A percentile compares a stretch with the other conserved stretches of the same genome.
Evolutionary conservation across 2,113 vertebrate species (phyloP).

Genomic region (Phalacrocorax aristotelis): DNA sequence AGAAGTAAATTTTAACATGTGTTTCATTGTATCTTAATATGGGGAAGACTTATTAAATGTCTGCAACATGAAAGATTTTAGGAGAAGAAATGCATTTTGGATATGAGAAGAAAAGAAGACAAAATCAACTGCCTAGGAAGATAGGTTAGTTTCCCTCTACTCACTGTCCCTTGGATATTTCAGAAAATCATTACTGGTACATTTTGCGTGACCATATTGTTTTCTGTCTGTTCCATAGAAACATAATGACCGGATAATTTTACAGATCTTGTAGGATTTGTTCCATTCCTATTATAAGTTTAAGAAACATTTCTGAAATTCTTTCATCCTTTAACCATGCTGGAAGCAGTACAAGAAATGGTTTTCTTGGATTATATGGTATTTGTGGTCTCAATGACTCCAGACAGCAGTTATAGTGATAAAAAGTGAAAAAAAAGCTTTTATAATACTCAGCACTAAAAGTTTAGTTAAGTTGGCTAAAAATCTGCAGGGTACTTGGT

Average conservation of each 20-base stretch:
- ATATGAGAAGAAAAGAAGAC: not conserved
- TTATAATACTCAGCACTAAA: not conserved
- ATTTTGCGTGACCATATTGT: not conserved
- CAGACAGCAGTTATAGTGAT: not conserved
- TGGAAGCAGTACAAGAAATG: not conserved
- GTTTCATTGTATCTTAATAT: not conserved
- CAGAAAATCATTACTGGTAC: not conserved
- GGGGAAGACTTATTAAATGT: not conserved
- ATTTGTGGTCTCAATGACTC: not conserved
- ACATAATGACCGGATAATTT: not conserved
- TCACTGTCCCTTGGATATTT: not conserved
- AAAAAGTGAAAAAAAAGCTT: not conserved
- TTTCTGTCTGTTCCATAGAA: not conserved
- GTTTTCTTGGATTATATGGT: not conserved
- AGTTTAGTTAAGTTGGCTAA: not conserved
- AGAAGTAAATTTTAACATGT: not conserved
- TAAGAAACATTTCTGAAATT: not conserved
- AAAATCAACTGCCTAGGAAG: not conserved
- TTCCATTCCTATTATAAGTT: not conserved
- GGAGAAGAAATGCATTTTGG: not conserved
- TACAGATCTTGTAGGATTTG: not conserved
- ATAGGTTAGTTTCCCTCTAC: not conserved
- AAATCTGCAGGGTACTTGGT: not conserved
- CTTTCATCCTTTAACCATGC: not conserved
- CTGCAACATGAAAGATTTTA: not conserved